Base-by-base conservation (phyloP, 2,797 vertebrate species). In the Amblyopsis hoosieri region DNA sequence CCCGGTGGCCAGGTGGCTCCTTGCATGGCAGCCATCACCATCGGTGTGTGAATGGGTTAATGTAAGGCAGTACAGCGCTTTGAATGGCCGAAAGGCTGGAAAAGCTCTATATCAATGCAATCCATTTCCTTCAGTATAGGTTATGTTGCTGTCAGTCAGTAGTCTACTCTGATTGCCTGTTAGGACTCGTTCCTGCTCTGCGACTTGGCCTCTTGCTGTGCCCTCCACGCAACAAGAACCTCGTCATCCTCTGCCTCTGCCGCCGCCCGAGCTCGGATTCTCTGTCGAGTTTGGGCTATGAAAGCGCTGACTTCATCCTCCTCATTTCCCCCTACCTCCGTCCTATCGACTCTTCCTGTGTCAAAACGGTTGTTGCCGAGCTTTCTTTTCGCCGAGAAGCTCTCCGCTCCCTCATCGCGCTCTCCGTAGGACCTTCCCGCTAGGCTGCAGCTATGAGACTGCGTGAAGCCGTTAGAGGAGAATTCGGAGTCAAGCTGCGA, bases 221-320 rank as follows among this genome's bases (percentile, higher is more conserved):
- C 92, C 75, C 94, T 94, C 97, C 97, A 99, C 0, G 97, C 95
- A 1, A 82, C 79, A 0, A 98, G 94, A 65, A 98, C 87, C 61
- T 96, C 96, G 58, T 99, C 95, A 1, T 96, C 94, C 4, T 94
- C 90, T 15, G 89, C 86, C 67, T 96, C 94, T 0, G 92, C 91
- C 0, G 93, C 90, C n/a, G 95, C 93, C 37, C 91, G 87, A 3
- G 90, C 93, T 0, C 76, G 84, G 33, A 86, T 86, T 79, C 92
- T 90, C 74, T 90, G 87, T 47, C 94, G 91, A 62, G 93, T 93
- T 64, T 89, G 88, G 15, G 89, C 92, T 2, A 93, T 81, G 54
- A 92, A 92, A 19, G 81, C 19, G 0, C 85, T 74, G 11, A 98
- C 90, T 45, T 97, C 95, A 0, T 91, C 93, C 23, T 93, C 90